Conservation (phyloP, 2,888 invertebrate species). For the Conistra vaccinii region DNA sequence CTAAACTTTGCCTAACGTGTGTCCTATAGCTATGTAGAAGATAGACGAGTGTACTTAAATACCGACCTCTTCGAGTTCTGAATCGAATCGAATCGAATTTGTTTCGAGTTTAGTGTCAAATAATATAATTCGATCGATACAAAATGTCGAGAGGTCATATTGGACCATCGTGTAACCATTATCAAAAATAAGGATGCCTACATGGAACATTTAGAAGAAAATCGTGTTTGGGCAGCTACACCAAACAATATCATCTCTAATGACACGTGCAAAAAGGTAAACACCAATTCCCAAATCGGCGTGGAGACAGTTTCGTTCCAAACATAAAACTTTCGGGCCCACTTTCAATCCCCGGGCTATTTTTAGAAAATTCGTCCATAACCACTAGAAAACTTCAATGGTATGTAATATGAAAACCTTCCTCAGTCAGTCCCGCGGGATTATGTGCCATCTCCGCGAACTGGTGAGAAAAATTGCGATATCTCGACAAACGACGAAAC, state of each 20-base stretch:
- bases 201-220: not conserved
- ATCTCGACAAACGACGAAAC: constrained; percentile 38
- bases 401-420: constrained; percentile 53
- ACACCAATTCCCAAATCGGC: constrained; percentile 39
- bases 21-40: not conserved
- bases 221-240: not conserved
- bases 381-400: constrained; percentile 37
- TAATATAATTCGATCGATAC: constrained; percentile 12
- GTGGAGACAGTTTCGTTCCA: constrained; percentile 21
- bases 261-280: constrained; percentile 28
- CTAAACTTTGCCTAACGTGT: constrained; percentile 30
- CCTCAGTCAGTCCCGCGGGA: constrained; percentile 41
- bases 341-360: constrained; percentile 54
- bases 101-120: not conserved
- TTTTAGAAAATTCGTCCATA: constrained; percentile 50
- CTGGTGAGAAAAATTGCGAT: constrained; percentile 47
- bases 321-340: constrained; percentile 49
- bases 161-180: not conserved
- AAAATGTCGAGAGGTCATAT: not conserved
- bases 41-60: not conserved
- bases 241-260: constrained; percentile 24
- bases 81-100: constrained; percentile 6
- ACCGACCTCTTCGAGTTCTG: not conserved
- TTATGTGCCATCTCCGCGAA: constrained; percentile 32
- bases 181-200: not conserved